Evolutionary conservation across 2,113 vertebrate species (phyloP).

Genomic region (Varanus salvator): DNA sequence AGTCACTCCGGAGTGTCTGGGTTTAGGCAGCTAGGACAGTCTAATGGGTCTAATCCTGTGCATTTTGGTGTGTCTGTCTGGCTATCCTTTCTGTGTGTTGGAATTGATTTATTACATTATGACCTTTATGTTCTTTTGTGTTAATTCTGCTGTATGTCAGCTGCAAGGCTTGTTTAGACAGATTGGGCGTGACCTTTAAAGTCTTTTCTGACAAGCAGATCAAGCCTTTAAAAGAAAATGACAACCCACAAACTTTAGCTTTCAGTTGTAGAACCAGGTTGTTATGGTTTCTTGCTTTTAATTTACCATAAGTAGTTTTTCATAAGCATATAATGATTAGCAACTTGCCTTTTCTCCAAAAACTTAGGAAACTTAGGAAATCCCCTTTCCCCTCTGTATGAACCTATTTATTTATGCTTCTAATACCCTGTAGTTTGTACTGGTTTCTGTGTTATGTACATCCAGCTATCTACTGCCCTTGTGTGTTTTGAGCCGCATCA

Average conservation of each 20-base stretch:
- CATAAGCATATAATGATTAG: constrained; percentile 48
- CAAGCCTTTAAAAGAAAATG: background rate
- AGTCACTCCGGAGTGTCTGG: constrained; percentile 1
- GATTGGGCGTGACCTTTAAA: constrained; percentile 52
- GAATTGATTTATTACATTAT: constrained; percentile 45
- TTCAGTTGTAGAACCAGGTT: constrained; percentile 8
- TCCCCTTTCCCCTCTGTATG: background rate
- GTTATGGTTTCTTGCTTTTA: constrained; percentile 3
- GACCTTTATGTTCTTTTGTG: constrained; percentile 61
- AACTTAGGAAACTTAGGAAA: constrained; percentile 20
- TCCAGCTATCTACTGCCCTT: background rate
- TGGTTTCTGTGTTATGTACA: background rate
- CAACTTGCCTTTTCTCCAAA: constrained; percentile 20
- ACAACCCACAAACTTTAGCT: background rate
- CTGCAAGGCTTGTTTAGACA: constrained; percentile 64
- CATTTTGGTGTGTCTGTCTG: constrained; percentile 40
- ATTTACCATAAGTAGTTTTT: constrained; percentile 17
- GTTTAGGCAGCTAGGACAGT: constrained; percentile 44
- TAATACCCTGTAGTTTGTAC: background rate
- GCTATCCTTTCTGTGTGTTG: constrained; percentile 31
- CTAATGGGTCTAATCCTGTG: constrained; percentile 54
- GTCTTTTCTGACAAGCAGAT: constrained; percentile 2
- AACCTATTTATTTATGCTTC: background rate
- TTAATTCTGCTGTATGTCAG: constrained; percentile 64
- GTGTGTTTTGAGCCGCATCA: background rate